Conservation (phyloP, 2,888 invertebrate species). For the Diogma glabrata region DNA sequence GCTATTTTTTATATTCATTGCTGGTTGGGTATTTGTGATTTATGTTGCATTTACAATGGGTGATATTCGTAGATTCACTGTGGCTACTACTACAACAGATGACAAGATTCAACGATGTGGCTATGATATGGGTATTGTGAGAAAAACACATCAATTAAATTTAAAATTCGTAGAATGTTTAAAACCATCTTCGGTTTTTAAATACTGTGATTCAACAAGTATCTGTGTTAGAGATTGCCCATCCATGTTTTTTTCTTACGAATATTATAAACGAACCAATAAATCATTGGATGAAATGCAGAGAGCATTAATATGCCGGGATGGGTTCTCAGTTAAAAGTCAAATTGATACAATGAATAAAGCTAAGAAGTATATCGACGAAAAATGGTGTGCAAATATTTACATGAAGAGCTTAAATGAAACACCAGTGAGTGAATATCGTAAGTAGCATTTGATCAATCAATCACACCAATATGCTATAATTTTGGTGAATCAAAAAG, state of each 20-base stretch:
- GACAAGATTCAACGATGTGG: not conserved
- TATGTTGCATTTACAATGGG: conserved; percentile 4
- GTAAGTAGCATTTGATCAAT: no score
- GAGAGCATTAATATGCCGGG: no score
- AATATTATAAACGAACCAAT: not conserved
- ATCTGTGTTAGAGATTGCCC: not conserved
- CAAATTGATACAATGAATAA: no score
- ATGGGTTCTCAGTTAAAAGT: no score
- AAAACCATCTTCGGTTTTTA: not conserved
- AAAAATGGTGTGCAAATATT: no score
- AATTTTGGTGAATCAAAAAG: no score
- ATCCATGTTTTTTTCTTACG: not conserved
- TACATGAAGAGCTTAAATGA: no score
- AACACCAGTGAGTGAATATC: no score
- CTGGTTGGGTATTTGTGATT: not conserved
- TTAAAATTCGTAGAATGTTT: not conserved
- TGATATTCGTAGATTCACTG: not conserved
- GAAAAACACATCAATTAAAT: not conserved
- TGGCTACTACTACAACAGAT: not conserved
- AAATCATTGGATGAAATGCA: no score
- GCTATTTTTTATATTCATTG: conserved; percentile 5
- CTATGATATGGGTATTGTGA: not conserved
- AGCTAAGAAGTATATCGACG: no score
- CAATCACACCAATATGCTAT: no score
- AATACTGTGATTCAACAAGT: not conserved